Evolutionary conservation across 2,888 invertebrate genomes (phyloP).

Genomic region (Eilema griseolum): DNA sequence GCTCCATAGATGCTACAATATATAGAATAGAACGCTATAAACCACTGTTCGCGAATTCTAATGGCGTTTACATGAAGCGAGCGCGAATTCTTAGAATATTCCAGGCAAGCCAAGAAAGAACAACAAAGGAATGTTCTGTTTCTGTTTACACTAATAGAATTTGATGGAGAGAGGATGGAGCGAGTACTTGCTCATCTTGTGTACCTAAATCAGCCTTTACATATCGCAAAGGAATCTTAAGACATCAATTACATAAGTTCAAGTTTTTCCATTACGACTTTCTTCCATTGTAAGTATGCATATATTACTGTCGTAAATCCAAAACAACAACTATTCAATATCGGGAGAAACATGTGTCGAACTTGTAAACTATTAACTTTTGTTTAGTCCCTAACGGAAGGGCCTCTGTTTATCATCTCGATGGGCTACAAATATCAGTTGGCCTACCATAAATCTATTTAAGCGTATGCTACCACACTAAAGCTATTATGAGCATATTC

Average conservation of each 20-base stretch:
- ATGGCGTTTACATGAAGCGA: too few species aligned
- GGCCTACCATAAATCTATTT: constrained; percentile 58
- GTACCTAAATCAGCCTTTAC: too few species aligned
- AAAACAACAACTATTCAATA: constrained; percentile 43
- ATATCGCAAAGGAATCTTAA: not conserved
- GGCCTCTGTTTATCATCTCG: constrained; percentile 60
- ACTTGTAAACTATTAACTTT: constrained; percentile 63
- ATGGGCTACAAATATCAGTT: constrained; percentile 60
- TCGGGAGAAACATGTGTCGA: constrained; percentile 44
- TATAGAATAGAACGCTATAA: too few species aligned
- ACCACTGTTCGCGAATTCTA: too few species aligned
- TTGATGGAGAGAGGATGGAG: too few species aligned
- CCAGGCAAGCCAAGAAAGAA: too few species aligned
- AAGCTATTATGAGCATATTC: constrained; percentile 37
- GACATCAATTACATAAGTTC: not conserved
- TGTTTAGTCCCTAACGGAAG: constrained; percentile 49
- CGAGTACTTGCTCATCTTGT: too few species aligned
- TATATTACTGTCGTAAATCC: not conserved
- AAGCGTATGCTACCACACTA: constrained; percentile 43
- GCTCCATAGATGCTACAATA: too few species aligned
- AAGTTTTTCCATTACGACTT: not conserved
- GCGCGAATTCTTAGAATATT: too few species aligned
- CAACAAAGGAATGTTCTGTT: too few species aligned
- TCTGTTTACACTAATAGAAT: too few species aligned
- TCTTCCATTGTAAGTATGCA: not conserved